These are phyloP conservation scores for Varanus komodoensis DNA, from an alignment of 2,113 vertebrate genomes.

Conservation along the genomic window DNA sequence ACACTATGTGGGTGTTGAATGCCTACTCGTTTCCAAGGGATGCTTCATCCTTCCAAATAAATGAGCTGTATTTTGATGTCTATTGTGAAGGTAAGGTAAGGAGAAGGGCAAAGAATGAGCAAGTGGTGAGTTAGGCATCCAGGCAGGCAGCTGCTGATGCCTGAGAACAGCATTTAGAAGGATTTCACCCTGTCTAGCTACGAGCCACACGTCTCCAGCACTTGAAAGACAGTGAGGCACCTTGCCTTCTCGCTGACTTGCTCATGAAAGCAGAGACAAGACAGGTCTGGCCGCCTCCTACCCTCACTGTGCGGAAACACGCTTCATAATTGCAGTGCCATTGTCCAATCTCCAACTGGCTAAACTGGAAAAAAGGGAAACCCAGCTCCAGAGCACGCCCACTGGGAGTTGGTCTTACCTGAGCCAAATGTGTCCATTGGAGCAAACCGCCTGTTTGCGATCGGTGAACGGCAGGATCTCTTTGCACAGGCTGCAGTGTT, in stretches of 20 bases:
- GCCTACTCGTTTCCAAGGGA: neutral
- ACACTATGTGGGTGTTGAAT: neutral
- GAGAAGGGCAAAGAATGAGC: neutral
- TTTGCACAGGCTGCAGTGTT: slow-evolving; percentile 93
- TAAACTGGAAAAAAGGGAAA: neutral
- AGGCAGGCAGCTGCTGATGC: neutral
- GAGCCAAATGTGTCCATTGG: slow-evolving; percentile 95
- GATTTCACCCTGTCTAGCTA: neutral
- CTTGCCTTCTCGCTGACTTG: neutral
- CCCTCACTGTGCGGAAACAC: neutral
- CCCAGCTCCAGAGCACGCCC: neutral
- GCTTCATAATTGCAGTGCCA: neutral
- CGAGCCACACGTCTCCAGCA: neutral
- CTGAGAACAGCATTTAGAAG: too few relatives aligned
- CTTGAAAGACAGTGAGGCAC: neutral
- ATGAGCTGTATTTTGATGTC: neutral
- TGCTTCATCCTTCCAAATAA: neutral
- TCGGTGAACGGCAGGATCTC: slow-evolving; percentile 91
- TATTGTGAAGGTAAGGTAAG: neutral
- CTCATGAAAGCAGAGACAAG: neutral
- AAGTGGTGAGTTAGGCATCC: too few relatives aligned
- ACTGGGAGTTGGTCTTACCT: slow-evolving; percentile 77
- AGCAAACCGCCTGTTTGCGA: slow-evolving; percentile 86
- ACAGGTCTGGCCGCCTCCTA: neutral
- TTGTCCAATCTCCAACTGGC: too few relatives aligned